Percentiles rank a stretch among this genome's conserved stretches.
These are phyloP conservation scores for Ophonus ardosiacus DNA, from an alignment of 2,888 invertebrate species.

Conservation along the genomic window DNA sequence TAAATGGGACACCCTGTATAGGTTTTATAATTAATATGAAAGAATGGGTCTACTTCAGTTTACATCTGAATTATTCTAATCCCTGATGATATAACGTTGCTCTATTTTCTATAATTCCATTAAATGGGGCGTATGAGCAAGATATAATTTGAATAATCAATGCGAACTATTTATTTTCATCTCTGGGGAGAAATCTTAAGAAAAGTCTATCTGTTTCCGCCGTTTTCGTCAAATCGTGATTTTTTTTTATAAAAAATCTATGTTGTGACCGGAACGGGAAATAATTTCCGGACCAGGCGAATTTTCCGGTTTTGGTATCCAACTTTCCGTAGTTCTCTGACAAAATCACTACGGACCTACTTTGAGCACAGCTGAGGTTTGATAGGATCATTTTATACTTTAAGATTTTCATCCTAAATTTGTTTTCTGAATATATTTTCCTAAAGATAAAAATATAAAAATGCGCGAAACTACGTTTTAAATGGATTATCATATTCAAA, in stretches of 20 bases:
- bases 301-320: conserved; percentile 47
- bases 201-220: conserved; percentile 31
- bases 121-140: not conserved
- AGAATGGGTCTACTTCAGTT: no score
- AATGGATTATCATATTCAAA: not conserved
- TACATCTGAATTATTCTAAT: no score
- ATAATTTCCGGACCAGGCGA: conserved; percentile 49
- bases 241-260: conserved; percentile 36
- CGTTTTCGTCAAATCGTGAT: conserved; percentile 17
- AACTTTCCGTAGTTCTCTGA: conserved; percentile 1
- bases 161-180: not conserved
- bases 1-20: no score
- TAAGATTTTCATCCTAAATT: not conserved
- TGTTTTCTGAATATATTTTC: not conserved
- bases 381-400: not conserved
- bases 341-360: conserved; percentile 10
- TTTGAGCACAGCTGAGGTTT: not conserved
- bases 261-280: conserved; percentile 46
- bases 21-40: no score
- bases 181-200: conserved; percentile 2
- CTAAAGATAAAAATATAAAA: not conserved
- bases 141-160: not conserved
- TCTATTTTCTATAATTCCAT: not conserved
- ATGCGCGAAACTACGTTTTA: not conserved
- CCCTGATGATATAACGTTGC: no score